A percentile compares a stretch with the other conserved stretches of the same genome.
Conservation (phyloP, 2,113 vertebrate genomes). For the Psophia crepitans region DNA sequence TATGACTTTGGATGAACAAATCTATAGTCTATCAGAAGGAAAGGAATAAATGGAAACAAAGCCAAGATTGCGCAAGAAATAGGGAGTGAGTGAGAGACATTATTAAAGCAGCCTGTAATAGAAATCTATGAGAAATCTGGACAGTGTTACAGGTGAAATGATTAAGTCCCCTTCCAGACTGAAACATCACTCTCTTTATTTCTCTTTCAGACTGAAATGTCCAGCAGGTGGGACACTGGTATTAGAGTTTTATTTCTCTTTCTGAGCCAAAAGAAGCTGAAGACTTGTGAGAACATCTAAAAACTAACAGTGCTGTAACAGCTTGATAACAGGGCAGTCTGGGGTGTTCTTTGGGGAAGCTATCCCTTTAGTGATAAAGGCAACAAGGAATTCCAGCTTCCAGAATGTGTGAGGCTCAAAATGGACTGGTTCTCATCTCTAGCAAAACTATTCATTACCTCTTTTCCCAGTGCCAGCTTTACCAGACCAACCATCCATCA, state of each 20-base stretch:
- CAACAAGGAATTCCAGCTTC: background rate
- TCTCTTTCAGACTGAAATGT: background rate
- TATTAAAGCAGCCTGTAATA: background rate
- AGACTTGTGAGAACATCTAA: background rate
- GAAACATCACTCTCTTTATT: background rate
- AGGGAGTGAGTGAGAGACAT: background rate
- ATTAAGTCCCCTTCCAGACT: background rate
- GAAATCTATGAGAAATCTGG: constrained; percentile 12
- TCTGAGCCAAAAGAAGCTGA: background rate
- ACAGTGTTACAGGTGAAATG: background rate
- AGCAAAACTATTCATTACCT: background rate
- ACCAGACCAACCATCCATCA: background rate
- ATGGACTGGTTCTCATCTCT: background rate
- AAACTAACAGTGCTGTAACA: background rate
- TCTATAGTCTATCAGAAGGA: background rate
- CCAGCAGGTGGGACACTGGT: background rate
- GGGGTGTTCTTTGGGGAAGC: background rate
- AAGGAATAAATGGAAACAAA: background rate
- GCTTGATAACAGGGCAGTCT: background rate
- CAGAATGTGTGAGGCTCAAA: background rate
- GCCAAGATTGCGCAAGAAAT: background rate
- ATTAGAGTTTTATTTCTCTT: background rate
- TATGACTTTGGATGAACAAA: constrained; percentile 22
- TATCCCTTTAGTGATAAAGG: background rate
- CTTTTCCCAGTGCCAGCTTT: background rate